These are phyloP conservation scores for Eublepharis macularius DNA, from an alignment of 2,113 vertebrate species.

Conservation along the genomic window DNA sequence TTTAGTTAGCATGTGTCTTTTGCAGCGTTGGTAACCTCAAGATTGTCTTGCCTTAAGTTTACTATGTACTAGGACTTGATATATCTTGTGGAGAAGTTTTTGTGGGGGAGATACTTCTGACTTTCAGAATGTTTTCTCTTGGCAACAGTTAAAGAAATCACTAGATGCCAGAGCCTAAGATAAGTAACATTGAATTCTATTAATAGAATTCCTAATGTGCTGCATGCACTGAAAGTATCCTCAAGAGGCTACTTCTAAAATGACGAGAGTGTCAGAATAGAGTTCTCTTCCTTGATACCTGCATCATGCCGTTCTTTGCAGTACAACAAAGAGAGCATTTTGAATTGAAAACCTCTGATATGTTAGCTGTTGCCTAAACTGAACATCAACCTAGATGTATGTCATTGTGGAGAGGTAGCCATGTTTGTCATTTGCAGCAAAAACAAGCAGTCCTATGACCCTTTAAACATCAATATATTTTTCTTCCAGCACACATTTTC, in stretches of 20 bases:
- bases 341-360: constrained; percentile 3
- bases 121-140: constrained; percentile 37
- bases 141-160: constrained; percentile 43
- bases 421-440: too few species aligned
- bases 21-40: constrained; percentile 3
- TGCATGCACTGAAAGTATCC: not conserved
- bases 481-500: too few species aligned
- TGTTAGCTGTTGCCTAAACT: constrained; percentile 39
- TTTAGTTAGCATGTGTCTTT: rapidly evolving
- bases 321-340: constrained; percentile 25
- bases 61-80: not conserved
- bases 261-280: not conserved
- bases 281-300: not conserved
- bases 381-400: not conserved
- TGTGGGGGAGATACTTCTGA: constrained; percentile 43
- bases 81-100: constrained; percentile 15
- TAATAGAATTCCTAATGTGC: constrained; percentile 41
- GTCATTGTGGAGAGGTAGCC: not conserved
- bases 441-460: too few species aligned
- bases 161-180: constrained; percentile 31
- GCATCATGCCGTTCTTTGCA: not conserved
- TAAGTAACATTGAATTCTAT: constrained; percentile 40
- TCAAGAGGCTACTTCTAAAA: constrained; percentile 16
- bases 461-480: too few species aligned
- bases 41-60: not conserved